Percentiles rank a stretch among this genome's conserved stretches.
Conservation (phyloP, 2,113 vertebrate species). For the Phycodurus eques region DNA sequence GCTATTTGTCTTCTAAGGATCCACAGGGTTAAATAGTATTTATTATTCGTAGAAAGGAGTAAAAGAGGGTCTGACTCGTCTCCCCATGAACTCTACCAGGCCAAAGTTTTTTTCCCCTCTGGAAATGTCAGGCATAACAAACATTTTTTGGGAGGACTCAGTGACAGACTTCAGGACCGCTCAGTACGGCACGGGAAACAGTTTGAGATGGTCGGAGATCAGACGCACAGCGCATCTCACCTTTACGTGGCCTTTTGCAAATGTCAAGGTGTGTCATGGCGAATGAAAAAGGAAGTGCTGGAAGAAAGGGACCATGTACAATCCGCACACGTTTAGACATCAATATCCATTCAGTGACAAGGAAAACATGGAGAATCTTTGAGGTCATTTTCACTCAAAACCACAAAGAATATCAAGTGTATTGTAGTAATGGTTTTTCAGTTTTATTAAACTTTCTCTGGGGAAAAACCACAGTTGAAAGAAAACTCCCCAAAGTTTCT, state of each 20-base stretch:
- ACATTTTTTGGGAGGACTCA: slow-evolving; percentile 16
- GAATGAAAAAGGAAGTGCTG: slow-evolving; percentile 28
- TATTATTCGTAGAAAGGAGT: background rate
- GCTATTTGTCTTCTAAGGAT: background rate
- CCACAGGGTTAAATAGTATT: background rate
- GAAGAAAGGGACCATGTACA: slow-evolving; percentile 20
- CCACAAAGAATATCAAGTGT: background rate
- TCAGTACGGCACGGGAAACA: slow-evolving; percentile 17
- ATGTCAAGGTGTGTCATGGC: slow-evolving; percentile 47
- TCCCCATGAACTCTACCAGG: slow-evolving; percentile 25
- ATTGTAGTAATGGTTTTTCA: background rate
- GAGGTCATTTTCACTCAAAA: background rate
- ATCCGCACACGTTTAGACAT: slow-evolving; percentile 15
- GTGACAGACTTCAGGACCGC: slow-evolving; percentile 26
- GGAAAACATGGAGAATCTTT: background rate
- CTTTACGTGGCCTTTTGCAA: slow-evolving; percentile 64
- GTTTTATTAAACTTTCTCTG: background rate
- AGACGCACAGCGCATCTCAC: slow-evolving; percentile 40
- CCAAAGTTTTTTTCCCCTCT: slow-evolving; percentile 30
- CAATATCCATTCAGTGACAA: slow-evolving; percentile 2
- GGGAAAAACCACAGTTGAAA: background rate
- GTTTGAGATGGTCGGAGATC: slow-evolving; percentile 37
- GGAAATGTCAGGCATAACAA: slow-evolving; percentile 54
- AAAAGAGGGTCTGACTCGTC: slow-evolving; percentile 34
- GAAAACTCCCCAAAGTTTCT: background rate